phyloP scores from a whole-genome alignment of 2,113 vertebrate species.

The Ptilorrhoa leucosticta region DNA sequence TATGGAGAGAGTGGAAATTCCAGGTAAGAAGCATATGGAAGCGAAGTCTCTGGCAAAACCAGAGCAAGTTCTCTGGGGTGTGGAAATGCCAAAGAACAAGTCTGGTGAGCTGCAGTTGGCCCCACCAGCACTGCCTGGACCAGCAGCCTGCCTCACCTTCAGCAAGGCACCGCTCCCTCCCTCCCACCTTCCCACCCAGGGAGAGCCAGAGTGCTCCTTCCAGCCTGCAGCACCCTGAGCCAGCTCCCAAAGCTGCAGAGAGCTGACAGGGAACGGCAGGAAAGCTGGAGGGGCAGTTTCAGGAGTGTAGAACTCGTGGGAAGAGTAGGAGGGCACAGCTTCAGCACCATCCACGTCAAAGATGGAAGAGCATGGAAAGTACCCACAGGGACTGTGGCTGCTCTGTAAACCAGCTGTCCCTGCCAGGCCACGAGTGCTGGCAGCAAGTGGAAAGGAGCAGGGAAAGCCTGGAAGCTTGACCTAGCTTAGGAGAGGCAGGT shows the following conservation, averaged over 20 bases:
- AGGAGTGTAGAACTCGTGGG: neutral
- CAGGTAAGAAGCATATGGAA: neutral
- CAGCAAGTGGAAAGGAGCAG: neutral
- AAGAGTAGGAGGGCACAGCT: neutral
- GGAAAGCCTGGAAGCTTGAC: neutral
- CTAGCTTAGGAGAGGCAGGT: neutral
- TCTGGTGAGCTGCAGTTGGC: neutral
- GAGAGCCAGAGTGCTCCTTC: neutral
- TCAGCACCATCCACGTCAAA: neutral
- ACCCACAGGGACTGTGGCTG: neutral
- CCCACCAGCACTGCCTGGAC: neutral
- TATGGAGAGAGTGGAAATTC: neutral
- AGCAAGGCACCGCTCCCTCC: neutral
- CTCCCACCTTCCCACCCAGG: neutral
- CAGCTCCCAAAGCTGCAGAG: neutral
- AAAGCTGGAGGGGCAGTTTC: neutral
- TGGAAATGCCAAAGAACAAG: slow-evolving; percentile 17
- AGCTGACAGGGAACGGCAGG: neutral
- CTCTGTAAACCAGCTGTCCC: neutral
- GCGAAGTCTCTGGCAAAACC: neutral
- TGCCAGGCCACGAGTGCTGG: neutral
- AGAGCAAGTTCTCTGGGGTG: neutral
- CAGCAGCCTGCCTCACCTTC: neutral
- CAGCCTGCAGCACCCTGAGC: neutral
- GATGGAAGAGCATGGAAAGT: neutral